Evolutionary conservation across 2,797 vertebrate species (phyloP).

Genomic region (Chrosomus eos): DNA sequence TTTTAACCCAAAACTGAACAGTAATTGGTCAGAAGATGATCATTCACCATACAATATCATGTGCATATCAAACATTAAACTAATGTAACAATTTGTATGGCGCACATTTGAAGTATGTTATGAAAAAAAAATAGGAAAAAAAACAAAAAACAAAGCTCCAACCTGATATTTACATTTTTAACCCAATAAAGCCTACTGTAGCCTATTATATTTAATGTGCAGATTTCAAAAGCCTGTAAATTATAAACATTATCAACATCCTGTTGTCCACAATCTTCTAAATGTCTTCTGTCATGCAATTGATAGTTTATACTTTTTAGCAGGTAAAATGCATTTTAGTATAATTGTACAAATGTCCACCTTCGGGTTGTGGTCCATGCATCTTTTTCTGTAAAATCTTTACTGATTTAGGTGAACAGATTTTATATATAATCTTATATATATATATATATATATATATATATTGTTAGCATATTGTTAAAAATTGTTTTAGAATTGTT

Average conservation of each 20-base stretch:
- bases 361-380: background rate
- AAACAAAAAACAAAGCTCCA: too few relatives aligned
- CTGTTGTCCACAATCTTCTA: background rate
- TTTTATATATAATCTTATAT: too few relatives aligned
- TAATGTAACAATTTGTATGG: background rate
- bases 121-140: too few relatives aligned
- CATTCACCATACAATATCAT: constrained; percentile 17
- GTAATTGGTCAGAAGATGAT: background rate
- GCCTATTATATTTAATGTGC: too few relatives aligned
- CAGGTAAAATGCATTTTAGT: background rate
- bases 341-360: background rate
- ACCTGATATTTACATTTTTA: too few relatives aligned
- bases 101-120: too few relatives aligned
- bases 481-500: too few relatives aligned
- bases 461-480: too few relatives aligned
- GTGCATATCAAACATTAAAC: constrained; percentile 9
- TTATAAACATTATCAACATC: background rate
- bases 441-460: too few relatives aligned
- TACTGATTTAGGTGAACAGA: background rate
- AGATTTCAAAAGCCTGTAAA: background rate
- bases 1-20: constrained; percentile 10
- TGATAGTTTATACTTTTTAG: background rate
- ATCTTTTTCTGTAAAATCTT: background rate
- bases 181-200: too few relatives aligned
- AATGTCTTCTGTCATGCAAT: background rate